Base-by-base conservation (phyloP, 1,140 invertebrate genomes). In the Holcopasites calliopsidis region DNA sequence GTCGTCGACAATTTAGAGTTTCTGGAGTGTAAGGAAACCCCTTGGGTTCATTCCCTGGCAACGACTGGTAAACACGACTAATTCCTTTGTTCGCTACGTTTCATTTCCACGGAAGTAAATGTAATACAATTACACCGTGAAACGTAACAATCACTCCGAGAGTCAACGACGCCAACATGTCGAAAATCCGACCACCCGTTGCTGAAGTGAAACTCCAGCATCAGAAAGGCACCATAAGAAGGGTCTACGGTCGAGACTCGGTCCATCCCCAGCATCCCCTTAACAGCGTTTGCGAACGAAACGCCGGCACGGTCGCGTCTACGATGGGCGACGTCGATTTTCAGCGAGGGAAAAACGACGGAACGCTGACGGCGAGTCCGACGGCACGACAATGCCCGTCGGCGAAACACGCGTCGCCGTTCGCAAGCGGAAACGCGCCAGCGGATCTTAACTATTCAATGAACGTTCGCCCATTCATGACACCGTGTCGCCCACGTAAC, bases 401-500 rank as follows among this genome's bases (percentile, higher is more conserved):
- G n/a, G n/a, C n/a, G 68, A 69, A 71, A 61, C 66, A 62, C 47
- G 42, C 52, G 21, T 50, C 28, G 69, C 52, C 60, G 42, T 73
- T 38, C 18, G 35, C 58, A 42, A 58, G n/a, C 80, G 79, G 79
- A 82, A 78, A 47, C 55, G 42, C 65, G 64, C 68, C 69, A 40
- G 26, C 26, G 78, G 75, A 82, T 82, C 80, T 82, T 82, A 82
- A 82, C 79, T 82, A 82, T 82, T 82, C 80, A 82, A 82, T 82
- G 69, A 78, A 78, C 69, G 69, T 82, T 80, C 44, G 80, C 74
- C 49, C 75, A 78, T 82, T 82, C 79, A 78, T 69, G 13, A 44
- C 42, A 26, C 44, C 35, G 60, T n/a, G n/a, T n/a, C 44, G 44
- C 44, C 62, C 80, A 69, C 74, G 69, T 82, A 79, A 82, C 64